phyloP scores from a whole-genome alignment of 2,797 vertebrate species.

The Euphonia xanthogaster region DNA sequence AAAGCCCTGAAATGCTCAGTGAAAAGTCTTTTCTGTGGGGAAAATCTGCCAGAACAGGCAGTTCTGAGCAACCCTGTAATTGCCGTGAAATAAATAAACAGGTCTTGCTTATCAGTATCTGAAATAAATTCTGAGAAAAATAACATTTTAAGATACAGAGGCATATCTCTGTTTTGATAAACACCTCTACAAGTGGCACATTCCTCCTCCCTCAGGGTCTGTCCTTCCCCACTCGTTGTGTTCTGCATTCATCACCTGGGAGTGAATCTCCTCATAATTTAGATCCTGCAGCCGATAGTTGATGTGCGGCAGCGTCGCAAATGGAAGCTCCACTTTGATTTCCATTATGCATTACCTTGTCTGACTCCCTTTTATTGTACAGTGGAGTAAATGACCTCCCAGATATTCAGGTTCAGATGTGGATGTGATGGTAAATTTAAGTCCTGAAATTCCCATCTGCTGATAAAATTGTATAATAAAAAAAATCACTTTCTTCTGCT shows the following conservation, averaged over 20 bases:
- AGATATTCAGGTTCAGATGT: constrained; percentile 26
- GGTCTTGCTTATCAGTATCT: background rate
- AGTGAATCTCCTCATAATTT: constrained; percentile 11
- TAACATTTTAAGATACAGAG: constrained; percentile 3
- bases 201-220: background rate
- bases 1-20: background rate
- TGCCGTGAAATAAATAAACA: constrained; percentile 41
- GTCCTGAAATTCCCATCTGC: constrained; percentile 48
- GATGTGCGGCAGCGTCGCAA: background rate
- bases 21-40: background rate
- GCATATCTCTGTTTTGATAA: constrained; percentile 24
- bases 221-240: constrained; percentile 33
- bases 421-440: constrained; percentile 43
- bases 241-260: constrained; percentile 19
- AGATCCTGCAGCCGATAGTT: background rate
- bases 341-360: constrained; percentile 43
- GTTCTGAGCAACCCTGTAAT: constrained; percentile 1
- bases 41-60: background rate
- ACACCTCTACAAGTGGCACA: constrained; percentile 37
- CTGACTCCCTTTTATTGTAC: constrained; percentile 39
- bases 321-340: constrained; percentile 48
- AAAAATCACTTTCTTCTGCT: constrained; percentile 42
- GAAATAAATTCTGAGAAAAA: constrained; percentile 41
- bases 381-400: constrained; percentile 47
- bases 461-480: constrained; percentile 40